Evolutionary conservation across 1,140 invertebrate genomes (phyloP).

Genomic region (Scaptomyza pallida): DNA sequence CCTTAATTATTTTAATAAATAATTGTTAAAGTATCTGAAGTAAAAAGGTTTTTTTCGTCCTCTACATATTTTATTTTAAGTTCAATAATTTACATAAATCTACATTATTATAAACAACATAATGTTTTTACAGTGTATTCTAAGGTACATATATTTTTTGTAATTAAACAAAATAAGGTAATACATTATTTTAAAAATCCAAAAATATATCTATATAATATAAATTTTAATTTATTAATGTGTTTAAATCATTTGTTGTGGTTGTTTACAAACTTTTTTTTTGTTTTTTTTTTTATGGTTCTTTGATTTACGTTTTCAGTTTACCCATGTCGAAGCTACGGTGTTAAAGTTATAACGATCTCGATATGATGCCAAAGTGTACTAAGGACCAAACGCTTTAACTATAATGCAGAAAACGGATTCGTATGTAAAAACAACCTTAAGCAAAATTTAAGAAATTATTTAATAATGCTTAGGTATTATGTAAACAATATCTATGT

Average conservation of each 20-base stretch:
- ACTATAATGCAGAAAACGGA: constrained; percentile 6
- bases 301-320: background rate
- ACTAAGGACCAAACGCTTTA: constrained; percentile 20
- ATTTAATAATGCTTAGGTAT: background rate
- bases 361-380: constrained; percentile 13
- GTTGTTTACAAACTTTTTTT: background rate
- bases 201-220: constrained; percentile 33
- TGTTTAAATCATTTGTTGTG: constrained; percentile 21
- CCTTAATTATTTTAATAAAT: constrained; percentile 76
- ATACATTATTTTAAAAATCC: constrained; percentile 18
- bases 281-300: background rate
- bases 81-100: constrained; percentile 56
- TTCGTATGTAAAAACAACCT: background rate
- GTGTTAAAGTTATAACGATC: background rate
- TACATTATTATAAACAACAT: constrained; percentile 50
- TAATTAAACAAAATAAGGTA: constrained; percentile 42
- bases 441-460: background rate
- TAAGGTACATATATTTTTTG: constrained; percentile 67
- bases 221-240: constrained; percentile 6
- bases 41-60: constrained; percentile 68
- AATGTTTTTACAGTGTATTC: constrained; percentile 70
- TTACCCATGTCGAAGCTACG: background rate
- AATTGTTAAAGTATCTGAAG: constrained; percentile 70
- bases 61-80: constrained; percentile 69
- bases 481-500: constrained; percentile 14